phyloP scores from a whole-genome alignment of 1,140 invertebrate species.

The Trinorchestia longiramus region DNA sequence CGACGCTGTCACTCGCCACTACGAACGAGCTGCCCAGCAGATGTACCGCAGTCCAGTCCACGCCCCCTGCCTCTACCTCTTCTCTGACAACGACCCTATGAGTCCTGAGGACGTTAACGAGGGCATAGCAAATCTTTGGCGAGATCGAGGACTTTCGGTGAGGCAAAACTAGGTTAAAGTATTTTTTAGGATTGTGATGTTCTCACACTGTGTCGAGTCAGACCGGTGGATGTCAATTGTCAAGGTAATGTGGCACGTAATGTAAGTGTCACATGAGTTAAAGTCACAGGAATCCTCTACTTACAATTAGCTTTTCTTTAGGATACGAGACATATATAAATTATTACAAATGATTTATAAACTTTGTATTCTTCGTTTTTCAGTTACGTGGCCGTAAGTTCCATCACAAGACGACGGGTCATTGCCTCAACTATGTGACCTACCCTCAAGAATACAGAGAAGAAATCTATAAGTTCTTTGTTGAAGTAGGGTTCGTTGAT shows the following conservation, averaged over 20 bases:
- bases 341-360: not conserved
- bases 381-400: slow-evolving; percentile 36
- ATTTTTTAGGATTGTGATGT: not conserved
- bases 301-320: too few relatives aligned
- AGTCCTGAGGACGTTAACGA: slow-evolving; percentile 32
- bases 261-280: too few relatives aligned
- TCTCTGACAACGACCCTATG: slow-evolving; percentile 47
- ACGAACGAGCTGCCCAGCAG: not conserved
- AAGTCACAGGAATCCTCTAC: too few relatives aligned
- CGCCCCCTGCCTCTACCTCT: slow-evolving; percentile 33
- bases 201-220: not conserved
- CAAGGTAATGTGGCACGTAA: too few relatives aligned
- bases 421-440: slow-evolving; percentile 16
- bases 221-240: not conserved
- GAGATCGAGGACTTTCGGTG: not conserved
- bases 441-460: slow-evolving; percentile 27
- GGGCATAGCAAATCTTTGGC: not conserved
- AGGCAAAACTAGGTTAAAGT: not conserved
- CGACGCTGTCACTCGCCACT: slow-evolving; percentile 6
- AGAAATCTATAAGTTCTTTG: slow-evolving; percentile 37
- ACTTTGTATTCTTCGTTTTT: not conserved
- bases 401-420: slow-evolving; percentile 38
- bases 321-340: not conserved
- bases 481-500: slow-evolving; percentile 16
- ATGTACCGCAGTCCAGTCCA: not conserved